These are phyloP conservation scores for Arbacia lixula DNA, from an alignment of 53 echinoderm and acorn worm species.

Conservation along the genomic window DNA sequence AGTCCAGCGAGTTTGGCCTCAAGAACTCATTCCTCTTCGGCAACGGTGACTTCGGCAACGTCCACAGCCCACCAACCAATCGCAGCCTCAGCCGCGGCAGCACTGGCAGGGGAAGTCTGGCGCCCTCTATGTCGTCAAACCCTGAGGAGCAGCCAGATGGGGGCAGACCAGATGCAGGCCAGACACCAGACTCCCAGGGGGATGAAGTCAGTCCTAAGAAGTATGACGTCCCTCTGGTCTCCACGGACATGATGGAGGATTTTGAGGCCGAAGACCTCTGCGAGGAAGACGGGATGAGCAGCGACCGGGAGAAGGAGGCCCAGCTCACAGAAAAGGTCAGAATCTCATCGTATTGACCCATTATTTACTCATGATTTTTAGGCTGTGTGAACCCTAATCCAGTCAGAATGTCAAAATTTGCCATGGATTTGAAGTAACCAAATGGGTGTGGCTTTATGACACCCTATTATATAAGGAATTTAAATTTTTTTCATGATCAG, in stretches of 20 bases:
- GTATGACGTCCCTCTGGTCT: slow-evolving; percentile 84
- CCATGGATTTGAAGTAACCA: no score
- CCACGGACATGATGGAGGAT: slow-evolving; percentile 89
- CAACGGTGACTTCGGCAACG: slow-evolving; percentile 50
- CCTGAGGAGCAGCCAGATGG: slow-evolving; percentile 18
- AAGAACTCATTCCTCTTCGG: slow-evolving; percentile 51
- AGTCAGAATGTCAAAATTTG: no score
- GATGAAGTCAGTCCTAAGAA: slow-evolving; percentile 58
- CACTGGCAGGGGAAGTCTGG: slow-evolving; percentile 36
- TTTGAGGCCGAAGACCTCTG: slow-evolving; percentile 86
- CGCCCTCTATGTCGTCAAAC: slow-evolving; percentile 32
- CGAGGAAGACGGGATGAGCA: slow-evolving; percentile 77
- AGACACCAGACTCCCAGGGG: no score
- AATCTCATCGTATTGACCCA: background rate
- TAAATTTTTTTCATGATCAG: no score
- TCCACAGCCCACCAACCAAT: slow-evolving; percentile 28
- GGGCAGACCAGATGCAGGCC: background rate
- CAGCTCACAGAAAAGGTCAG: slow-evolving; percentile 94
- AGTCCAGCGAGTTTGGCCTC: slow-evolving; percentile 44
- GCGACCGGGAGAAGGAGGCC: slow-evolving; percentile 84
- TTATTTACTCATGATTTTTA: no score
- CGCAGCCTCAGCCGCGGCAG: slow-evolving; percentile 9
- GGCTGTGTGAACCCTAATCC: no score
- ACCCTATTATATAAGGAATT: no score
- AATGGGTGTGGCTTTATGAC: no score